Percentiles rank a stretch among this genome's conserved stretches.
These are phyloP conservation scores for Pemphredon lugubris DNA, from an alignment of 2,888 invertebrate species.

Conservation along the genomic window DNA sequence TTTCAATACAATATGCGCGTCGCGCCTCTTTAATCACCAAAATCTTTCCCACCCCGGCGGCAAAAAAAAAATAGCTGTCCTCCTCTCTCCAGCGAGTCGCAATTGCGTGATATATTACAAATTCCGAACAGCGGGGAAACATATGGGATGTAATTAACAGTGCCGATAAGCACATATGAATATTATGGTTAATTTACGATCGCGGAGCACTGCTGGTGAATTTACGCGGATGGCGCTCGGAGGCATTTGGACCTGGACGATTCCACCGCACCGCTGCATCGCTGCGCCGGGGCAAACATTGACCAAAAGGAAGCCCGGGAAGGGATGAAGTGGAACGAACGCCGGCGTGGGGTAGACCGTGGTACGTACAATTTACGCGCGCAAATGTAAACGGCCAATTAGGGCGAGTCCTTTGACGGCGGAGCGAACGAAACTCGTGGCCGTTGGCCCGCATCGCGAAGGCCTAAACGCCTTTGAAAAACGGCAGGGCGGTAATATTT, in stretches of 20 bases:
- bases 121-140: conserved; percentile 15
- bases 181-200: conserved; percentile 56
- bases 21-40: no score
- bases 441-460: conserved; percentile 4
- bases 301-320: conserved; percentile 41
- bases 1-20: no score
- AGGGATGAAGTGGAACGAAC: background rate
- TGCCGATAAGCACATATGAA: conserved; percentile 44
- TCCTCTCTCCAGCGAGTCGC: no score
- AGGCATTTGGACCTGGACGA: conserved; percentile 21
- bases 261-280: conserved; percentile 8
- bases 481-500: conserved; percentile 43
- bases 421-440: conserved; percentile 22
- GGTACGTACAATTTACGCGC: conserved; percentile 58
- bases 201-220: conserved; percentile 24
- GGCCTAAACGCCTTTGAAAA: conserved; percentile 43
- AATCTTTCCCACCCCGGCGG: no score
- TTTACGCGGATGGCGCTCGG: conserved; percentile 39
- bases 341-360: no score
- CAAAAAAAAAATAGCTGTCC: no score
- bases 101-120: no score
- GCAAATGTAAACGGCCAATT: conserved; percentile 68
- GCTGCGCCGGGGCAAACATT: conserved; percentile 47
- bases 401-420: conserved; percentile 58
- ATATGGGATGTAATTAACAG: conserved; percentile 46